A percentile compares a stretch with the other conserved stretches of the same genome.
phyloP scores from a whole-genome alignment of 2,113 vertebrate species.

The Tetrao urogallus region DNA sequence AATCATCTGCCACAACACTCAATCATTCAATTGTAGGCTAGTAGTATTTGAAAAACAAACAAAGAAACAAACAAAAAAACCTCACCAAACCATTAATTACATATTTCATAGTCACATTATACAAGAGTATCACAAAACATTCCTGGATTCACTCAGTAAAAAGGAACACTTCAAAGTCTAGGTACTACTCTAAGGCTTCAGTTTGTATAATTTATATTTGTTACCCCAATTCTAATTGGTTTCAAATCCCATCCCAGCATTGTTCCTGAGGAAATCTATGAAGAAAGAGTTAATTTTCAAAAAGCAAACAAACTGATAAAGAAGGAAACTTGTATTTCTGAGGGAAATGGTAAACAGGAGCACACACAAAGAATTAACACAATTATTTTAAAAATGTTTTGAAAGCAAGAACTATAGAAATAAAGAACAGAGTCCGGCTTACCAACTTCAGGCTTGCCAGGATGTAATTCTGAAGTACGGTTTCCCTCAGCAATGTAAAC shows the following conservation, averaged over 20 bases:
- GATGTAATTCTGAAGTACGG: conserved; percentile 84
- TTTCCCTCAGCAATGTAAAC: conserved; percentile 97
- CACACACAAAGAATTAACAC: not conserved
- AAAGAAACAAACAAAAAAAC: no score
- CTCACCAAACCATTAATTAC: not conserved
- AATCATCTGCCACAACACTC: not conserved
- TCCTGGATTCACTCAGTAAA: not conserved
- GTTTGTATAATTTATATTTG: not conserved
- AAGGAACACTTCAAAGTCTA: not conserved
- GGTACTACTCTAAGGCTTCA: not conserved
- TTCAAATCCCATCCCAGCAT: not conserved
- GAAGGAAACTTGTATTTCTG: not conserved
- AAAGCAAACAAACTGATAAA: not conserved
- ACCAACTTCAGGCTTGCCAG: conserved; percentile 84
- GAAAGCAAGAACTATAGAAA: not conserved
- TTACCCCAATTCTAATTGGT: not conserved
- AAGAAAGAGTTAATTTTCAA: not conserved
- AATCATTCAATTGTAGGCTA: not conserved
- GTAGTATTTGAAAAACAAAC: not conserved
- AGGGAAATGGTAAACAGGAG: not conserved
- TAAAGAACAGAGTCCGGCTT: conserved; percentile 1
- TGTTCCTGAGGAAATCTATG: not conserved
- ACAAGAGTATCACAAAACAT: not conserved
- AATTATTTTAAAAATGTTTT: not conserved
- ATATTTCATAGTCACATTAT: not conserved